Evolutionary conservation across 2,888 invertebrate species (phyloP), one percentile per base, ranked within the genome.

Genomic region (Phyto melanocephala): DNA sequence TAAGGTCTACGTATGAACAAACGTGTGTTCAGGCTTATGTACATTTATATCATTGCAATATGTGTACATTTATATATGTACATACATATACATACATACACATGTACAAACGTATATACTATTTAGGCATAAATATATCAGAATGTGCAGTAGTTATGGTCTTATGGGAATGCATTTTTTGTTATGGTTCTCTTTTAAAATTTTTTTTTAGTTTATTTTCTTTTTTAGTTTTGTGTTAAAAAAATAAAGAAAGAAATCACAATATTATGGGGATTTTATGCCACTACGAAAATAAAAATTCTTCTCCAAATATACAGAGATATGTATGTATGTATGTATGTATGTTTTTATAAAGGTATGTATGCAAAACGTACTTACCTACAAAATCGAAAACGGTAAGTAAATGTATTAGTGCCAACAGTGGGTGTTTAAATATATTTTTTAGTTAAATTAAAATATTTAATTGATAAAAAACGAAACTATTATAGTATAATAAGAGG

Each of bases 191-290:
- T 37, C 24, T 47, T 71, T 45, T 20, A 24, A n/a, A n/a, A n/a
- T n/a, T n/a, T 45, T 42, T 60, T 68, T 50, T 52, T 47, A 13
- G 13, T 68, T 52, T 28, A 63, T 63, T 75, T 52, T 28, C 54
- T 63, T 75, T 75, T 75, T 67, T 65, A 60, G 52, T 75, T 80
- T 68, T 76, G 50, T 75, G 68, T 70, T 62, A 45, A 58, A 67
- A 45, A 71, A 50, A 68, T 54, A 68, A 52, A 62, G 62, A 40
- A 75, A 58, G 47, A 75, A 80, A 58, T 76, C 76, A 80, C 75
- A 80, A 76, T 80, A 80, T 80, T 80, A 76, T 80, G 80, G 80
- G 72, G 68, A 80, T 63, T 80, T 75, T 75, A 52, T 75, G 65
- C 68, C 68, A 60, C 67, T 74, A 75, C 56, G 68, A 68, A 56